phyloP scores from a whole-genome alignment of 2,888 invertebrate genomes.

The Sesia apiformis region DNA sequence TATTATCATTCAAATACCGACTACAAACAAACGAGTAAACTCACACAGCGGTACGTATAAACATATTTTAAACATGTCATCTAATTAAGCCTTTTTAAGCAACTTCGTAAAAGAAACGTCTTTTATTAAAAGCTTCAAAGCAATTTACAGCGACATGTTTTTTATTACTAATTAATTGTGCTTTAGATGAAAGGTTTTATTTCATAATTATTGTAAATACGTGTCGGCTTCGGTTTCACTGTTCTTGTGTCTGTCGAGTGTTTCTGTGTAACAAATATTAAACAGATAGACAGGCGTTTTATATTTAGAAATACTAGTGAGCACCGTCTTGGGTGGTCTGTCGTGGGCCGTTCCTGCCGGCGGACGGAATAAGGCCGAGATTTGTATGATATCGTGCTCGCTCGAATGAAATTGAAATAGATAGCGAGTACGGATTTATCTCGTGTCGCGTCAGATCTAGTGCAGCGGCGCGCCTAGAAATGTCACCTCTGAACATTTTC shows the following conservation, averaged over 20 bases:
- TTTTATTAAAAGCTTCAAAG: background rate
- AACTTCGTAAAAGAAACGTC: background rate
- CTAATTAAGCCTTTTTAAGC: background rate
- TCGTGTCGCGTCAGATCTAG: conserved; percentile 61
- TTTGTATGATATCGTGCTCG: conserved; percentile 58
- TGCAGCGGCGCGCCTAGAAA: conserved; percentile 53
- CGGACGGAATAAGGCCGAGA: conserved; percentile 61
- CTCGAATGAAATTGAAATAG: conserved; percentile 64
- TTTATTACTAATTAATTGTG: background rate
- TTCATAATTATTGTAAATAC: too few relatives aligned
- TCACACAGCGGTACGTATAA: background rate
- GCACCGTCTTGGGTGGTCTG: conserved; percentile 59
- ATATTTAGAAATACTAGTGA: conserved; percentile 57
- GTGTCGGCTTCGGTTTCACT: conserved; percentile 25
- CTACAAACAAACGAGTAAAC: background rate
- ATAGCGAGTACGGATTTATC: conserved; percentile 55
- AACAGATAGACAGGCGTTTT: conserved; percentile 48
- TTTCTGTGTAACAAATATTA: conserved; percentile 44
- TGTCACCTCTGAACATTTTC: conserved; percentile 25
- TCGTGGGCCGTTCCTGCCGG: conserved; percentile 35
- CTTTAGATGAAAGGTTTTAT: too few relatives aligned
- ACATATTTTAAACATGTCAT: background rate
- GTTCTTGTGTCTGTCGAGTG: conserved; percentile 30
- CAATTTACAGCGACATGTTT: background rate
- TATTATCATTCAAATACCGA: conserved; percentile 24